These are phyloP conservation scores for Dysmachus trigonus DNA, from an alignment of 2,888 invertebrate species.

Conservation along the genomic window DNA sequence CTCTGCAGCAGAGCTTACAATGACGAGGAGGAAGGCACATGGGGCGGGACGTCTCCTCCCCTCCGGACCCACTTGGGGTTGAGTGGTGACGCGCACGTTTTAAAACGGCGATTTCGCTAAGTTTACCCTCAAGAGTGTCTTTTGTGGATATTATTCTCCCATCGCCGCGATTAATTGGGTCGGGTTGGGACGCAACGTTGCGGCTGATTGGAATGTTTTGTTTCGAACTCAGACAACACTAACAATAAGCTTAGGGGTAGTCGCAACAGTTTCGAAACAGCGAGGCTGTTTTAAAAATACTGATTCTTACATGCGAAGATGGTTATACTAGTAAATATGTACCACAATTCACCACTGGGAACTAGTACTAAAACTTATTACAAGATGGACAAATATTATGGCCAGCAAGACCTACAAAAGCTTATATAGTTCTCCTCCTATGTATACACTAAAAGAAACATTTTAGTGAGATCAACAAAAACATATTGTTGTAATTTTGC, in stretches of 20 bases:
- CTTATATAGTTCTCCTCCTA: too few species aligned
- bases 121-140: conserved; percentile 7
- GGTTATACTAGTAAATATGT: too few species aligned
- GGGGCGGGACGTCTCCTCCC: neutral
- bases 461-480: too few species aligned
- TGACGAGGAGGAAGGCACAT: neutral
- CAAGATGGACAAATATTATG: too few species aligned
- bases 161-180: conserved; percentile 7
- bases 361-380: too few species aligned
- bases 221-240: neutral
- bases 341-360: too few species aligned
- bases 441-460: too few species aligned
- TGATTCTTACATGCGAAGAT: neutral
- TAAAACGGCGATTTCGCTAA: neutral
- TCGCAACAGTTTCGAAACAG: neutral
- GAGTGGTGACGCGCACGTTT: conserved; percentile 1
- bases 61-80: neutral
- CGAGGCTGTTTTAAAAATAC: neutral
- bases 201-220: neutral
- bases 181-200: neutral
- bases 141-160: conserved; percentile 13
- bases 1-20: neutral
- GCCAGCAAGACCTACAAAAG: too few species aligned
- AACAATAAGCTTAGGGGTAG: neutral
- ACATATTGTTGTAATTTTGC: too few species aligned